A percentile compares a stretch with the other conserved stretches of the same genome.
phyloP scores from a whole-genome alignment of 2,113 vertebrate genomes.

The Psephotus haematonotus region DNA sequence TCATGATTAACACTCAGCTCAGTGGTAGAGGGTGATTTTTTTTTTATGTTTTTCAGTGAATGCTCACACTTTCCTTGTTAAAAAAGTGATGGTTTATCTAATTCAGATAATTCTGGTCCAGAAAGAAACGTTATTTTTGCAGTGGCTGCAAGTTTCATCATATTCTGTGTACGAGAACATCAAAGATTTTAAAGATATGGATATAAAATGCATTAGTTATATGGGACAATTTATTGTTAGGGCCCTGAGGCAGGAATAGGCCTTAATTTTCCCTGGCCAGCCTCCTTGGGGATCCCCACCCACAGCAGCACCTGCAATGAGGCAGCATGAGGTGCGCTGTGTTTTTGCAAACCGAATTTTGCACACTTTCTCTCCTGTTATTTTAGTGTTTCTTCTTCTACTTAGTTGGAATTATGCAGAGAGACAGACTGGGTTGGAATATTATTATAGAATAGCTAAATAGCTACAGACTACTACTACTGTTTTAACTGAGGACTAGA shows the following conservation, averaged over 20 bases:
- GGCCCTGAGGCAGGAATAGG: neutral
- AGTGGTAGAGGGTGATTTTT: neutral
- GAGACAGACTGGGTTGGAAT: neutral
- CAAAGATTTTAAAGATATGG: neutral
- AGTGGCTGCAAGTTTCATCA: neutral
- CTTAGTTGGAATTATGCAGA: neutral
- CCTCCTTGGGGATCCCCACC: neutral
- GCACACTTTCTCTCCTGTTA: neutral
- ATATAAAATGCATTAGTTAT: neutral
- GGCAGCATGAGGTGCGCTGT: accelerated
- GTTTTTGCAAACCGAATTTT: neutral
- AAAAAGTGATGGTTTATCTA: neutral
- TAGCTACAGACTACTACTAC: neutral
- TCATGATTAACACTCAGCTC: neutral
- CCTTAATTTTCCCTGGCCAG: neutral
- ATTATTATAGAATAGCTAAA: neutral
- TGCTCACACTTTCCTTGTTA: neutral
- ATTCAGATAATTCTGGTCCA: neutral
- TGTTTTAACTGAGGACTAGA: neutral
- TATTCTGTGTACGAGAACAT: accelerated
- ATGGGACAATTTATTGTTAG: neutral
- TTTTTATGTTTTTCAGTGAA: neutral
- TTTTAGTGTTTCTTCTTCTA: neutral
- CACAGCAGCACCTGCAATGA: neutral
- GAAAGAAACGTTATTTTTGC: neutral